A percentile compares a stretch with the other conserved stretches of the same genome.
Evolutionary conservation across 92 coral and sea anemone genomes (phyloP).

Genomic region (Umimayanthus kanabou): DNA sequence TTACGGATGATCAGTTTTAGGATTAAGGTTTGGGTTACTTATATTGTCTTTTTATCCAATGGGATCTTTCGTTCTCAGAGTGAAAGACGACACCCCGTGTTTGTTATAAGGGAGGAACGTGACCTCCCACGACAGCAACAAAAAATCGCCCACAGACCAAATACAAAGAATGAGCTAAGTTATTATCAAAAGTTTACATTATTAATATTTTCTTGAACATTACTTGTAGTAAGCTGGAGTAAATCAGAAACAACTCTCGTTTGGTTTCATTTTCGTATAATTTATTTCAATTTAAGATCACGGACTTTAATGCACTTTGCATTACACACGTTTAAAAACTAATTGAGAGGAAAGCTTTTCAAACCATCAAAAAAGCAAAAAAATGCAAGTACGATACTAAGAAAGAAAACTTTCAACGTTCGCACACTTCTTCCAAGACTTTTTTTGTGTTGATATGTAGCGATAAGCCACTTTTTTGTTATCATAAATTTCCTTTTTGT

Average conservation of each 20-base stretch:
- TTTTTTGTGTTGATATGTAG: background rate
- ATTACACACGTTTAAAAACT: slow-evolving; percentile 22
- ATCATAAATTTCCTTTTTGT: background rate
- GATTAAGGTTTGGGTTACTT: too few species aligned
- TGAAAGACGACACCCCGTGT: too few species aligned
- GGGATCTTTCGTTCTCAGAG: too few species aligned
- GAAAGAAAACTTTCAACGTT: background rate
- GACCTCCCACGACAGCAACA: too few species aligned
- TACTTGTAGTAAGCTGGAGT: too few species aligned
- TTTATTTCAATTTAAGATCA: slow-evolving; percentile 25
- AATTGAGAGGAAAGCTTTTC: background rate
- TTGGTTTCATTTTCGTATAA: background rate
- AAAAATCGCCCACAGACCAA: too few species aligned
- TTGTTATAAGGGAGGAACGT: too few species aligned
- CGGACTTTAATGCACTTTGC: slow-evolving; percentile 10
- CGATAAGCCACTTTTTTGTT: background rate
- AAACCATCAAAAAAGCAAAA: background rate
- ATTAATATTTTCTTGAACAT: too few species aligned
- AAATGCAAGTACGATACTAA: background rate
- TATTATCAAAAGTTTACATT: too few species aligned
- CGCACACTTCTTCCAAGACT: background rate
- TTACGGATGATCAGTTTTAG: too few species aligned
- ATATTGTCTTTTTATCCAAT: too few species aligned
- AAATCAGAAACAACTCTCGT: background rate
- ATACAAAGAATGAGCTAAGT: too few species aligned